Base-by-base conservation (phyloP, 2,797 vertebrate genomes). In the Serranus cabrilla region DNA sequence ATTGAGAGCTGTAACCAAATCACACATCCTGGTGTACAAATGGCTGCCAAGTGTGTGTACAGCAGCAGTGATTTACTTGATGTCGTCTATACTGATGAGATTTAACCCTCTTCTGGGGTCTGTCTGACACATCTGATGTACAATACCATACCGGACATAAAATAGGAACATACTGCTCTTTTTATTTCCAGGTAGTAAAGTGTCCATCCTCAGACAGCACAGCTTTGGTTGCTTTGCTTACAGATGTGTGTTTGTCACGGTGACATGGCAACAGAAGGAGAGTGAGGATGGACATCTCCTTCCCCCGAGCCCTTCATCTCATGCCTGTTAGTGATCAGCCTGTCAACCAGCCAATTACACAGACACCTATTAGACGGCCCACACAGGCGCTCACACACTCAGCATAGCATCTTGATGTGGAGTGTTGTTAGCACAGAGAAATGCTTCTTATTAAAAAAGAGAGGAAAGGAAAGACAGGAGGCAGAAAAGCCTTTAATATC, bases 311-410 rank as follows among this genome's bases (percentile, higher is more conserved):
- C 59, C 71, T 66, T 81, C 45, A 72, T 89, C 71, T 82, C 71
- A 76, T 31, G 71, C 71, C 64, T 86, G 70, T 85, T 76, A 66
- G 66, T 49, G 56, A 74, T 86, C 57, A 50, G 81, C 45, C 66
- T 51, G 63, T 82, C 83, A 76, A 64, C 25, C 80, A 88, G 57
- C 80, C 82, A 89, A 76, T 82, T 83, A 83, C 37, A 81, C 64
- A 72, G 66, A 39, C 76, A 59, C 74, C 78, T 65, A 78, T 79
- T 78, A 77, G 49, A 64, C 52, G 6, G 25, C 71, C 78, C 27
- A 27, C 27, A 27, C 27, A 27, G 27, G 27, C 27, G 6, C 27
- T 3, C 27, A 57, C 21, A 63, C 20, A 58, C 57, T 77, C 18
- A 39, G 27, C 63, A 63, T 16, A 50, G 55, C 70, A 64, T 84